Conservation (phyloP, 2,797 vertebrate species). For the Rhinichthys osculus region DNA sequence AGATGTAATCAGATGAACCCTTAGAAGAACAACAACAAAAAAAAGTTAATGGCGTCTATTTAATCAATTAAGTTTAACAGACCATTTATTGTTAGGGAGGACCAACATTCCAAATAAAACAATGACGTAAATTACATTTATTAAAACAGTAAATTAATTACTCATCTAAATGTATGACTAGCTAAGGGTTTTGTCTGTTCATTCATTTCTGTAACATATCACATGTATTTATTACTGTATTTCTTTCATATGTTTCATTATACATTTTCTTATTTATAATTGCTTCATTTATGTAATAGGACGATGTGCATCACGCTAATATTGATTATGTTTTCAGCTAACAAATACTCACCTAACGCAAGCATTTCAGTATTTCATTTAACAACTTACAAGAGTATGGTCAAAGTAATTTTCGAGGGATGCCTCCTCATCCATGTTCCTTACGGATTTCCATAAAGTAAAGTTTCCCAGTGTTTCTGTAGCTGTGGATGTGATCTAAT, state of each 20-base stretch:
- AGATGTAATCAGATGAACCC: conserved; percentile 68
- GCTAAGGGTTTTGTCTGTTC: neutral
- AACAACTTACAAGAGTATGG: conserved; percentile 79
- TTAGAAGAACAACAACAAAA: conserved; percentile 28
- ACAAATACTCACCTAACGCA: neutral
- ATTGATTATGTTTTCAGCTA: neutral
- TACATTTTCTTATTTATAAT: neutral
- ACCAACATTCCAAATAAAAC: neutral
- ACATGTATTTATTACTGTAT: neutral
- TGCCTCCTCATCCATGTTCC: conserved; percentile 76
- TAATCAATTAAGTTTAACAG: neutral
- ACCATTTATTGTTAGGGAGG: neutral
- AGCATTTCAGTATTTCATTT: neutral
- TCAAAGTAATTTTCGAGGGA: conserved; percentile 86
- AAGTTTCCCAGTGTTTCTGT: neutral
- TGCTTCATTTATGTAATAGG: neutral
- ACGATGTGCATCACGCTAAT: neutral
- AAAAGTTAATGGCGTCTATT: neutral
- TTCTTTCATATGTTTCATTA: neutral
- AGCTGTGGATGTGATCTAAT: conserved; percentile 37
- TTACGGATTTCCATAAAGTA: neutral
- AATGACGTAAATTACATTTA: neutral
- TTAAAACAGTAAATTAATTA: neutral
- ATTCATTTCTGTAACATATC: neutral
- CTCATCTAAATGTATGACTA: neutral